A percentile compares a stretch with the other conserved stretches of the same genome.
phyloP scores from a whole-genome alignment of 2,113 vertebrate genomes.

The Apeltes quadracus region DNA sequence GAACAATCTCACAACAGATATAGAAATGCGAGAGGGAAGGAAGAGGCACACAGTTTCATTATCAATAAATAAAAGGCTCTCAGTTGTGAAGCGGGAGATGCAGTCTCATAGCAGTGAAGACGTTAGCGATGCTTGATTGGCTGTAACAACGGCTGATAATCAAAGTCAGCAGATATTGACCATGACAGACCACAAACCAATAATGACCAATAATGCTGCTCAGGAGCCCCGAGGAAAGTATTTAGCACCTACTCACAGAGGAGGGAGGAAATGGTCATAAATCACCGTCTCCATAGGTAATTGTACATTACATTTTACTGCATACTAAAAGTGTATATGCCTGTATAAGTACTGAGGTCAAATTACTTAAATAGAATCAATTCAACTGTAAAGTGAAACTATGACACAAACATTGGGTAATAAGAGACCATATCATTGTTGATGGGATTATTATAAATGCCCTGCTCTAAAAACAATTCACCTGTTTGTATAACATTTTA shows the following conservation, averaged over 20 bases:
- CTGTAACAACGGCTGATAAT: constrained; percentile 71
- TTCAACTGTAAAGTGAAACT: constrained; percentile 26
- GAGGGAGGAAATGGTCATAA: constrained; percentile 45
- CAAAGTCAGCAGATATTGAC: constrained; percentile 76
- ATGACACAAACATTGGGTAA: background rate
- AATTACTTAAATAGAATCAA: constrained; percentile 31
- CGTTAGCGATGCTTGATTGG: constrained; percentile 71
- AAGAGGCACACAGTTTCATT: constrained; percentile 54
- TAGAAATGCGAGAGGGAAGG: constrained; percentile 50
- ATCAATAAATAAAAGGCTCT: constrained; percentile 68
- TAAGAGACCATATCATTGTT: background rate
- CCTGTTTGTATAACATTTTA: background rate
- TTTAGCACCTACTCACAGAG: constrained; percentile 57
- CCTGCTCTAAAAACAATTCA: background rate
- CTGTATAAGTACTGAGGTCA: constrained; percentile 31
- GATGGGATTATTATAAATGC: background rate
- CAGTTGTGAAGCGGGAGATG: constrained; percentile 50
- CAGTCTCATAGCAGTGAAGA: constrained; percentile 51
- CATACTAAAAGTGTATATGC: constrained; percentile 24
- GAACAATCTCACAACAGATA: constrained; percentile 59
- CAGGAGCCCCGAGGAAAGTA: constrained; percentile 45
- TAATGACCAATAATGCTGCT: constrained; percentile 70
- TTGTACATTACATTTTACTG: constrained; percentile 31
- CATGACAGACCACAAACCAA: constrained; percentile 69
- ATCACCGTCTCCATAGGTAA: constrained; percentile 27